Evolutionary conservation across 2,113 vertebrate species (phyloP), one percentile per base, ranked within the genome.

Genomic region (Poeciliopsis prolifica): DNA sequence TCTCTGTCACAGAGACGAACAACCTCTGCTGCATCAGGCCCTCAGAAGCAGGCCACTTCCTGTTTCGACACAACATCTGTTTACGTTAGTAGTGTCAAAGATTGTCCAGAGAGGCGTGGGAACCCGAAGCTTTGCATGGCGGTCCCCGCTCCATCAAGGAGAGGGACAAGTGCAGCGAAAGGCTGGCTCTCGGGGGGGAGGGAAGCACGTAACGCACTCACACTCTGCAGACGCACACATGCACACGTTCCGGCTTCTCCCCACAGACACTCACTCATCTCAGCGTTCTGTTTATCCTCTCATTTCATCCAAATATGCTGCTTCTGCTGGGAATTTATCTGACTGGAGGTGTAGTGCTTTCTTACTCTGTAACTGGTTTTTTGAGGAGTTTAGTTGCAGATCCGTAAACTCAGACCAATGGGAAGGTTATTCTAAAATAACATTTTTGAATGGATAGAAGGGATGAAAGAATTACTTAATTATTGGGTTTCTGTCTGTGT

Each of bases 91-190:
- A 61, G 86, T 89, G 91, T 93, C 91, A 91, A 70, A 88, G 89
- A 85, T 84, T 85, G 69, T 65, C 67, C 19, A 70, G 79, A 60
- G 33, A 94, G 88, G 92, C 93, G 89, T 94, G 93, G 93, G 93
- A 94, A 94, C 42, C 62, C 70, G 40, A 68, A 82, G 69, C 76
- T 70, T 80, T 61, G 72, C 75, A 81, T 51, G 61, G 61, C 70
- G 83, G 83, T 86, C 80, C 74, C 71, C 80, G 73, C 79, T 74
- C 75, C 69, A 70, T 79, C 83, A 74, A 2, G 5, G 84, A 79
- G 81, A 68, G 65, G 77, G 70, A 76, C 65, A 64, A 81, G 75
- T 51, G 75, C 81, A 83, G 65, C 30, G 48, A 73, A 65, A 19
- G 74, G 64, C n/a, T 81, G 69, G 60, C 74, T 85, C 74, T 72